A percentile compares a stretch with the other conserved stretches of the same genome.
phyloP scores from a whole-genome alignment of 2,113 vertebrate genomes.

The Bombycilla garrulus region DNA sequence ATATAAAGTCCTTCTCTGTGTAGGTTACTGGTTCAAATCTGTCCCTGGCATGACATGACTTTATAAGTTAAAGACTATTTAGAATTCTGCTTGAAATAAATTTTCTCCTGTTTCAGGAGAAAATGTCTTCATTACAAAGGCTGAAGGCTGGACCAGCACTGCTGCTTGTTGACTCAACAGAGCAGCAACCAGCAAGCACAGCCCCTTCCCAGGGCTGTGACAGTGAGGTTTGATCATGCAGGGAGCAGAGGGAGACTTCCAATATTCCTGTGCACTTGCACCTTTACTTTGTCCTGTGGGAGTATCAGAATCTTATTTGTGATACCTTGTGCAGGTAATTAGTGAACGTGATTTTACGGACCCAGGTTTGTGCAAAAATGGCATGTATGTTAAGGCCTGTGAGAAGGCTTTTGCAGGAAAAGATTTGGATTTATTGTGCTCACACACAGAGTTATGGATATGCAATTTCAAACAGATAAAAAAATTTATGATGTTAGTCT shows the following conservation, averaged over 20 bases:
- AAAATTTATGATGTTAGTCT: background rate
- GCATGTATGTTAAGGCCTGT: background rate
- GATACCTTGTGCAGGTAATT: background rate
- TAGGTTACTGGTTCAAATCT: background rate
- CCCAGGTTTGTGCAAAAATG: background rate
- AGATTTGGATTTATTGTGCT: background rate
- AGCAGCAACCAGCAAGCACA: rapidly evolving
- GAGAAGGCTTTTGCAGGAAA: background rate
- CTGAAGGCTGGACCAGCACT: background rate
- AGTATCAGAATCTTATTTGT: background rate
- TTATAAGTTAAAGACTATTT: background rate
- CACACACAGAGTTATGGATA: background rate
- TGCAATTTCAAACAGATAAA: background rate
- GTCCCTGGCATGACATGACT: background rate
- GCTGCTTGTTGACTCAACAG: background rate
- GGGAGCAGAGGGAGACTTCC: background rate
- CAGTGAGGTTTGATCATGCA: background rate
- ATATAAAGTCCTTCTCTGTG: background rate
- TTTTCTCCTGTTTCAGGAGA: background rate
- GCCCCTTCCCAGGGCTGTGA: background rate
- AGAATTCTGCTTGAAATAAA: background rate
- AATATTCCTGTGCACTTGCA: background rate
- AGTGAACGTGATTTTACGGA: background rate
- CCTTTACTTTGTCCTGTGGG: background rate
- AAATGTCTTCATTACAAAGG: background rate